Evolutionary conservation across 2,113 vertebrate genomes (phyloP).

Genomic region (Otus sunia): DNA sequence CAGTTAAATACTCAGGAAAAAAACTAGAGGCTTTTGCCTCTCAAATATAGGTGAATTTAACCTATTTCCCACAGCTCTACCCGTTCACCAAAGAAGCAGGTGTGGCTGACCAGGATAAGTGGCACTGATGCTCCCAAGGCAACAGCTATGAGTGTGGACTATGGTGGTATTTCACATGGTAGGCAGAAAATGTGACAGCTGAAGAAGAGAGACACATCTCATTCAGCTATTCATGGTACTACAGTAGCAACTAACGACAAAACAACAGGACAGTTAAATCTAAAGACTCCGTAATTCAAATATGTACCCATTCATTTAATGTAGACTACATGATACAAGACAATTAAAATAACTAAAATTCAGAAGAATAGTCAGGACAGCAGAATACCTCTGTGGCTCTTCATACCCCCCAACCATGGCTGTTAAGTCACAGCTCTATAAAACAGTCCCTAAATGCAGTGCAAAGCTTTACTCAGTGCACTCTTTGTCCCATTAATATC

Average conservation of each 20-base stretch:
- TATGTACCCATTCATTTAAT: background rate
- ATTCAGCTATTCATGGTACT: background rate
- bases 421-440: background rate
- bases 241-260: background rate
- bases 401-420: background rate
- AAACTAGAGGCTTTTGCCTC: background rate
- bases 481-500: background rate
- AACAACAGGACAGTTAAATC: background rate
- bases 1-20: background rate
- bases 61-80: background rate
- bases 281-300: rapidly evolving
- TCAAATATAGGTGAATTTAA: background rate
- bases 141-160: background rate
- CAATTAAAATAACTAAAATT: background rate
- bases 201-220: background rate
- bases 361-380: background rate
- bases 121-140: background rate
- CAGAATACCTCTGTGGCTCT: background rate
- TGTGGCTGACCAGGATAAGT: background rate
- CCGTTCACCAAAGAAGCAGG: background rate
- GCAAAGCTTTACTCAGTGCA: background rate
- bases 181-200: background rate
- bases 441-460: background rate
- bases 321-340: background rate
- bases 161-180: background rate